A percentile compares a stretch with the other conserved stretches of the same genome.
Conservation (phyloP, 2,797 vertebrate genomes). For the Brotula barbata region DNA sequence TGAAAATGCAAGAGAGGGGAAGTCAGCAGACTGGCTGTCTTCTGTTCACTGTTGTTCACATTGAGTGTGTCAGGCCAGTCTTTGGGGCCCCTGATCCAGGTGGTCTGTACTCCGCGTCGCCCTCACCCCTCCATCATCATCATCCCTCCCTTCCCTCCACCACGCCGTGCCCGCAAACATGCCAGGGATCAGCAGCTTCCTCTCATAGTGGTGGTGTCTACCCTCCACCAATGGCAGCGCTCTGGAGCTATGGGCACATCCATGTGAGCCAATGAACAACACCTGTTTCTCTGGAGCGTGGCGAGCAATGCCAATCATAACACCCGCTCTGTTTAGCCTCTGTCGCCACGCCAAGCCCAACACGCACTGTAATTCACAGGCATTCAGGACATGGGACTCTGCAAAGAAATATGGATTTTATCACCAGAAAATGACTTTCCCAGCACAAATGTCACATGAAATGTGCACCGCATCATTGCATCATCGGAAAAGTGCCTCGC, state of each 20-base stretch:
- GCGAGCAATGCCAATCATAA: conserved; percentile 72
- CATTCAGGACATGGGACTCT: conserved; percentile 50
- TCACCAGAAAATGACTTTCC: conserved; percentile 62
- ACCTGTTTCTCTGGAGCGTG: conserved; percentile 68
- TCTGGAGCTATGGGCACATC: conserved; percentile 65
- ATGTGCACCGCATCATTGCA: conserved; percentile 65
- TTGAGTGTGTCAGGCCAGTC: conserved; percentile 70
- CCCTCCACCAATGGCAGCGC: conserved; percentile 63
- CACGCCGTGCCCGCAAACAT: conserved; percentile 57
- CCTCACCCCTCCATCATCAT: neutral
- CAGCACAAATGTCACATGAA: conserved; percentile 57
- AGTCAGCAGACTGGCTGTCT: conserved; percentile 77
- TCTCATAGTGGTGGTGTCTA: conserved; percentile 43
- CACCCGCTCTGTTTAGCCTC: conserved; percentile 72
- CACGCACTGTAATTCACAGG: conserved; percentile 62
- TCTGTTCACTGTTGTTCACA: conserved; percentile 71
- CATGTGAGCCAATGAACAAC: conserved; percentile 70
- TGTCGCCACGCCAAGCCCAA: conserved; percentile 71
- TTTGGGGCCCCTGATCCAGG: conserved; percentile 73
- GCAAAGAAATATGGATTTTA: conserved; percentile 65
- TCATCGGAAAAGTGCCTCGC: conserved; percentile 57
- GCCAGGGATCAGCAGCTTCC: conserved; percentile 57
- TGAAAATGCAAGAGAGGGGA: conserved; percentile 70
- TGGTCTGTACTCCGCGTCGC: conserved; percentile 59
- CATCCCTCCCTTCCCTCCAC: conserved; percentile 7